Evolutionary conservation across 1,140 invertebrate genomes (phyloP), one percentile per base, ranked within the genome.

Genomic region (Drosophila pectinifera): DNA sequence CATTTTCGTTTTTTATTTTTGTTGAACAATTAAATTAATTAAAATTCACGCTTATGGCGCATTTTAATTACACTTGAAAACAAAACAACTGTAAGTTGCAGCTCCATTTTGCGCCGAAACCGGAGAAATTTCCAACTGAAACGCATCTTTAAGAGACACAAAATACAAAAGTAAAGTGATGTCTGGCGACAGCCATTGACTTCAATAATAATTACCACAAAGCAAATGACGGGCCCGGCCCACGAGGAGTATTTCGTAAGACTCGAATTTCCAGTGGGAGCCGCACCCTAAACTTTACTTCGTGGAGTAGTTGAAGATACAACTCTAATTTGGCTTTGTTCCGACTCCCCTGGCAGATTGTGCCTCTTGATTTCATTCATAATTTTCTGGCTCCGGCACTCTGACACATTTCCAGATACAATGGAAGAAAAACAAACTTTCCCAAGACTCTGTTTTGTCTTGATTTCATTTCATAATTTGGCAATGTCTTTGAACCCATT

Each of bases 41-140:
- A 72, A 85, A 73, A 80, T 85, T 80, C 75, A 85, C 81, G 81
- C 81, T 85, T 85, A 80, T 84, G 81, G 81, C 81, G 72, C 81
- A 85, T 77, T 85, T 85, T 88, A 88, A 88, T 89, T 75, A 82
- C 61, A 5, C 31, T 48, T 36, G 49, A n/a, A 76, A 64, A 63
- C 31, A 54, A 46, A 65, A 63, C 34, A 62, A 46, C 41, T 62
- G 56, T 62, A 46, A 70, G 34, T 42, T 42, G 64, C 48, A 78
- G 69, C 78, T 85, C 65, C 41, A 77, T 49, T 64, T 53, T 26
- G 54, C 56, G 68, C 51, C 28, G 28, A 26, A 73, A 56, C 24
- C 62, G 62, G 72, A 63, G 73, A 74, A 83, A 78, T 75, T 75
- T 78, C 43, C 48, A 64, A 58, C 42, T 46, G 36, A 46, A 58